Conservation (phyloP, 2,797 vertebrate genomes). For the Leptodactylus fallax region DNA sequence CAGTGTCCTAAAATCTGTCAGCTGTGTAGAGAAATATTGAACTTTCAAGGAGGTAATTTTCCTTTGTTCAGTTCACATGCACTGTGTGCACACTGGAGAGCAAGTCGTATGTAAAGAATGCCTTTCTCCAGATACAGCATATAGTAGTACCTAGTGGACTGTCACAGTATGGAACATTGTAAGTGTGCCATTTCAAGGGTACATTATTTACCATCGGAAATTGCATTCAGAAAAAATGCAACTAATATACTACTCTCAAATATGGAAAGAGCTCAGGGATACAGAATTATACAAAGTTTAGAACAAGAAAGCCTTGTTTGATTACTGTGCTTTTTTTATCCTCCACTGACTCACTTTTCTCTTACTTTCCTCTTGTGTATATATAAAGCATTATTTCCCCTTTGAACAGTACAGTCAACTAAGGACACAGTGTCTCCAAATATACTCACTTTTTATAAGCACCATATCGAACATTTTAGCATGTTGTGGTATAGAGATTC, state of each 20-base stretch:
- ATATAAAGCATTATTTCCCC: not conserved
- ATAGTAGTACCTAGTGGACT: not conserved
- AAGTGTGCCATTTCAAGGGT: not conserved
- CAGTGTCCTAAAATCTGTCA: constrained; percentile 33
- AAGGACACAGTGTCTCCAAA: too few species aligned
- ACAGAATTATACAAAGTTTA: not conserved
- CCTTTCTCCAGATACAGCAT: not conserved
- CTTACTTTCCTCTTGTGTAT: not conserved
- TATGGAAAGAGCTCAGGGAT: not conserved
- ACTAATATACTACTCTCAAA: not conserved
- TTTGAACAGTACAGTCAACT: too few species aligned
- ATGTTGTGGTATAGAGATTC: too few species aligned
- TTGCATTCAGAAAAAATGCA: not conserved
- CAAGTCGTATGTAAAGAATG: not conserved
- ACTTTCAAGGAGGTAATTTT: constrained; percentile 28
- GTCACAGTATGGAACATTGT: not conserved
- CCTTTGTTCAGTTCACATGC: constrained; percentile 14
- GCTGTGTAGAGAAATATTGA: constrained; percentile 28
- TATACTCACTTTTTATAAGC: too few species aligned
- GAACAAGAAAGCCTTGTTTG: not conserved
- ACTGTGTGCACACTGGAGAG: constrained; percentile 11
- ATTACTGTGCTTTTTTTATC: not conserved
- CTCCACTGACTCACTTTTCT: not conserved
- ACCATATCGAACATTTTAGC: too few species aligned
- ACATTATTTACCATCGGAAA: not conserved